Evolutionary conservation across 2,113 vertebrate genomes (phyloP).

Genomic region (Lagopus leucura): DNA sequence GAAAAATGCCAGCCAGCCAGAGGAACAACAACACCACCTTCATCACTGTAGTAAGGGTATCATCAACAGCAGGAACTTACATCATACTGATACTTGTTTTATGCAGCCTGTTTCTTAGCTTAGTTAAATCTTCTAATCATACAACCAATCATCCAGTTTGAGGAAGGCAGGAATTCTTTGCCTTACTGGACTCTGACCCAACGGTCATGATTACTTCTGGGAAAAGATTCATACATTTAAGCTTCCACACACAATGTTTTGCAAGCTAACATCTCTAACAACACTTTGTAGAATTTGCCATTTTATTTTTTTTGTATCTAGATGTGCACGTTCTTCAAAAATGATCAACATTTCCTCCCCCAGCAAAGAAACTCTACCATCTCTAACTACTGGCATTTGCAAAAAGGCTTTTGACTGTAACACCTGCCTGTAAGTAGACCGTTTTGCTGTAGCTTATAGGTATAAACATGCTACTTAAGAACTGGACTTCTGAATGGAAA

Average conservation of each 20-base stretch:
- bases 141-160: background rate
- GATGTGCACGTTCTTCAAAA: background rate
- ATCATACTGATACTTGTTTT: background rate
- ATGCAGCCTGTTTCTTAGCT: background rate
- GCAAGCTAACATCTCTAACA: background rate
- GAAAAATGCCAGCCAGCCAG: background rate
- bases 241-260: accelerated
- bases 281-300: background rate
- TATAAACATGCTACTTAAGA: background rate
- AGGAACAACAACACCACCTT: background rate
- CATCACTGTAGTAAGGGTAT: background rate
- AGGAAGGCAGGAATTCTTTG: background rate
- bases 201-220: background rate
- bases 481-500: background rate
- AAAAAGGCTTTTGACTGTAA: background rate
- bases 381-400: background rate
- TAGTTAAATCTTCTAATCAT: background rate
- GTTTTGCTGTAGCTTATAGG: background rate
- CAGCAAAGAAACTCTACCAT: background rate
- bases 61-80: background rate
- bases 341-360: background rate
- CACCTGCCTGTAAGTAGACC: background rate
- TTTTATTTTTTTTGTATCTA: background rate
- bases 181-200: background rate
- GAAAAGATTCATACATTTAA: background rate